These are phyloP conservation scores for Chymomyza costata DNA, from an alignment of 1,140 invertebrate species.

Conservation along the genomic window DNA sequence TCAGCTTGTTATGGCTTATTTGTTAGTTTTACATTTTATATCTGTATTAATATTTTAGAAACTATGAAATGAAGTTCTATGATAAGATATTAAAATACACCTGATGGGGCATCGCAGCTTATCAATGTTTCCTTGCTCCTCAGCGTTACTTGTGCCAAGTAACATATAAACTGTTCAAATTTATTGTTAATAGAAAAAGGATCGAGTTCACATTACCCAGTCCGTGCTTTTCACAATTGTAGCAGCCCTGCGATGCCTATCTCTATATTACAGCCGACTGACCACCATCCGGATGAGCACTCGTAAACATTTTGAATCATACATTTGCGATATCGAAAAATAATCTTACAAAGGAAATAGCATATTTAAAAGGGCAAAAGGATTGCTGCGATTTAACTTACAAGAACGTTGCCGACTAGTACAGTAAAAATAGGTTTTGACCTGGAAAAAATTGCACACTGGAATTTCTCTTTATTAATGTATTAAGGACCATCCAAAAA, in stretches of 20 bases:
- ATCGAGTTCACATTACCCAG: constrained; percentile 46
- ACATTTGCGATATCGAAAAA: constrained; percentile 64
- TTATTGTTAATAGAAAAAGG: constrained; percentile 72
- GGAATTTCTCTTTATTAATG: neutral
- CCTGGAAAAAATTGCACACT: too few species aligned
- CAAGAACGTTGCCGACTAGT: too few species aligned
- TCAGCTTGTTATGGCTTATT: constrained; percentile 33
- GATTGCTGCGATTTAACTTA: constrained; percentile 67
- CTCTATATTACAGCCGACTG: constrained; percentile 24
- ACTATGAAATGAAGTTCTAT: constrained; percentile 16
- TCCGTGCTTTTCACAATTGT: constrained; percentile 15
- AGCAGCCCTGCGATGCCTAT: constrained; percentile 48
- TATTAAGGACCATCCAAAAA: neutral
- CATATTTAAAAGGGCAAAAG: constrained; percentile 69
- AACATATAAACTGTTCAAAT: constrained; percentile 61
- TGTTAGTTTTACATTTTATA: constrained; percentile 26
- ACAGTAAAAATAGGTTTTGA: too few species aligned
- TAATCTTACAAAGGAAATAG: constrained; percentile 67
- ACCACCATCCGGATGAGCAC: constrained; percentile 40
- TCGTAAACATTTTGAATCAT: constrained; percentile 69
- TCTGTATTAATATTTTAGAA: constrained; percentile 21
- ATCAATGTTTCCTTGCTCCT: constrained; percentile 14
- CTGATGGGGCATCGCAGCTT: neutral
- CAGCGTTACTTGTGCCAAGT: constrained; percentile 35
- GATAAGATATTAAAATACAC: constrained; percentile 33